phyloP scores from a whole-genome alignment of 2,797 vertebrate genomes.

The Betta splendens region DNA sequence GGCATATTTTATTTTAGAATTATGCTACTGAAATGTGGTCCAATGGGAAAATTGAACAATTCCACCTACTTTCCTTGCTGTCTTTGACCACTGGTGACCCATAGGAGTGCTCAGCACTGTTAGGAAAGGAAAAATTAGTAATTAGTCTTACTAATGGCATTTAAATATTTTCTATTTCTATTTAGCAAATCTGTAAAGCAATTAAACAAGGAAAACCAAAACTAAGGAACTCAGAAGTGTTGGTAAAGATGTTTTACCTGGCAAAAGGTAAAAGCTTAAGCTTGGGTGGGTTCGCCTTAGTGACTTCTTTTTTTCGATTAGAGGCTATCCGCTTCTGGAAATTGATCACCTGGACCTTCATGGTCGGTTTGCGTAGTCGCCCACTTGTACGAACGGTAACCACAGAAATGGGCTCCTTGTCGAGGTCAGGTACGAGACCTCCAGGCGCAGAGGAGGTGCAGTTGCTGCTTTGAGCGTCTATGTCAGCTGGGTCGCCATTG shows the following conservation, averaged over 20 bases:
- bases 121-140: constrained; percentile 2
- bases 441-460: not conserved
- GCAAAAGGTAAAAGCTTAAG: constrained; percentile 34
- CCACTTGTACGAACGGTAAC: constrained; percentile 62
- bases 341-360: constrained; percentile 67
- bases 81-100: constrained; percentile 54
- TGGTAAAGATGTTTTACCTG: constrained; percentile 45
- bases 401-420: not conserved
- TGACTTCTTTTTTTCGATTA: constrained; percentile 39
- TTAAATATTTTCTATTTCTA: not conserved
- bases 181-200: not conserved
- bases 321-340: constrained; percentile 56
- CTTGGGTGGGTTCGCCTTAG: constrained; percentile 4
- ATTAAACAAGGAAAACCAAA: rapidly evolving
- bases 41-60: too few species aligned
- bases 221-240: not conserved
- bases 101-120: constrained; percentile 71
- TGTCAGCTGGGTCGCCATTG: not conserved
- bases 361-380: constrained; percentile 68
- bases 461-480: not conserved
- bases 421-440: not conserved
- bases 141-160: too few species aligned
- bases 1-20: too few species aligned
- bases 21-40: too few species aligned
- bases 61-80: constrained; percentile 48